Base-by-base conservation (phyloP, 2,797 vertebrate genomes). In the Eulemur albifrons region DNA sequence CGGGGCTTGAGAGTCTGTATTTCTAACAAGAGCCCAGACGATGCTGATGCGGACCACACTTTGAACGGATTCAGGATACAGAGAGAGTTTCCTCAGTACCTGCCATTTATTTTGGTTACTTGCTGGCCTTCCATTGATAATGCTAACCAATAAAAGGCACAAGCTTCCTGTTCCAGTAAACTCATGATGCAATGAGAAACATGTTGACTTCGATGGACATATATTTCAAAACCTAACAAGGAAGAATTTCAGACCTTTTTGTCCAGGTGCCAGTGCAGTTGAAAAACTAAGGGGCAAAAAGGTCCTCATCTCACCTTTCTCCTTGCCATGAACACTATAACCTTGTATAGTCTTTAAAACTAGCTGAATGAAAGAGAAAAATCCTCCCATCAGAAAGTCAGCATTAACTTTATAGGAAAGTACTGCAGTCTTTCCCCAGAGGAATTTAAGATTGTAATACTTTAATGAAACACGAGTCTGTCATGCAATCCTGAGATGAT, bases 381-480 rank as follows among this genome's bases (percentile, higher is more conserved):
- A 43, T 67, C 40, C 18, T 25, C 14, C 23, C 76, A 7, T 40
- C 10, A 82, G 52, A 72, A 72, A 93, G 70, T 83, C 54, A 43
- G 61, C 82, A 67, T 82, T 84, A 40, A 73, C 43, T 76, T 81
- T 45, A n/a, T 40, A 45, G 27, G 54, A 61, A 87, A 83, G n/a
- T 20, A 25, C 63, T 65, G n/a, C 30, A 59, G 8, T 63, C 40
- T 87, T 87, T 87, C 70, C 52, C 45, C n/a, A 59, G 81, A 93
- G 86, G 76, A 93, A 83, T 72, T 67, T 57, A 63, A 93, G 75
- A 11, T 70, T 72, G 21, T 3, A 82, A 48, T 8, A 11, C 82
- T 93, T 90, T 93, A 87, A 43, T 77, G 93, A 83, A 90, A 90
- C 45, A 12, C 40, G n/a, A 57, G 30, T 48, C 38, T 77, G 40